A percentile compares a stretch with the other conserved stretches of the same genome.
phyloP scores from a whole-genome alignment of 64 coral and sea anemone genomes.

The Porites lutea region DNA sequence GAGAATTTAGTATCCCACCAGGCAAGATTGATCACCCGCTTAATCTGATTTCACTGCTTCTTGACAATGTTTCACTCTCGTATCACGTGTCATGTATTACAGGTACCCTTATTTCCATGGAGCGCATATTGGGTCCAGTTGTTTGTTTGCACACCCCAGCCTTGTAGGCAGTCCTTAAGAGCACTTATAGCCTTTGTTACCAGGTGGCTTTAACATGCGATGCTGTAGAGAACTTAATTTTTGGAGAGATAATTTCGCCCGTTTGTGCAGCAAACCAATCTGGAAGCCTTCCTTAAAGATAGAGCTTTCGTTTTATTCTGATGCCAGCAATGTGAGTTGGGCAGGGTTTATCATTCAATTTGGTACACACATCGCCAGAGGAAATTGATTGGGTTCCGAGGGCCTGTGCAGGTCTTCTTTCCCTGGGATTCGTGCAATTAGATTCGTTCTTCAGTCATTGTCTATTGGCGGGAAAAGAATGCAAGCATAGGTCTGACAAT shows the following conservation, averaged over 20 bases:
- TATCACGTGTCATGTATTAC: neutral
- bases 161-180: constrained; percentile 41
- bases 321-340: constrained; percentile 42
- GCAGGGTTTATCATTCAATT: constrained; percentile 50
- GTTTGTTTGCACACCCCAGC: neutral
- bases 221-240: constrained; percentile 35
- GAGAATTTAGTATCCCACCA: no score
- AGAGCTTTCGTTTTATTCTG: constrained; percentile 55
- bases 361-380: neutral
- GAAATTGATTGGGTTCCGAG: constrained; percentile 29
- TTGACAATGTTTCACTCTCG: neutral
- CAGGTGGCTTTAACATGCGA: constrained; percentile 1
- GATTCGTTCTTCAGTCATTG: constrained; percentile 48
- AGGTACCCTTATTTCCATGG: constrained; percentile 36
- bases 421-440: constrained; percentile 43
- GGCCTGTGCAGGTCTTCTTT: constrained; percentile 53
- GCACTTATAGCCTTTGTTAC: constrained; percentile 10
- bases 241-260: constrained; percentile 41
- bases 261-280: constrained; percentile 40
- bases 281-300: constrained; percentile 46
- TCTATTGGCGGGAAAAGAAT: no score
- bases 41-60: neutral
- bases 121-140: constrained; percentile 27
- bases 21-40: constrained; percentile 34
- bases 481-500: constrained; percentile 54